Conservation (phyloP, 2,113 vertebrate genomes). For the Semicossyphus pulcher region DNA sequence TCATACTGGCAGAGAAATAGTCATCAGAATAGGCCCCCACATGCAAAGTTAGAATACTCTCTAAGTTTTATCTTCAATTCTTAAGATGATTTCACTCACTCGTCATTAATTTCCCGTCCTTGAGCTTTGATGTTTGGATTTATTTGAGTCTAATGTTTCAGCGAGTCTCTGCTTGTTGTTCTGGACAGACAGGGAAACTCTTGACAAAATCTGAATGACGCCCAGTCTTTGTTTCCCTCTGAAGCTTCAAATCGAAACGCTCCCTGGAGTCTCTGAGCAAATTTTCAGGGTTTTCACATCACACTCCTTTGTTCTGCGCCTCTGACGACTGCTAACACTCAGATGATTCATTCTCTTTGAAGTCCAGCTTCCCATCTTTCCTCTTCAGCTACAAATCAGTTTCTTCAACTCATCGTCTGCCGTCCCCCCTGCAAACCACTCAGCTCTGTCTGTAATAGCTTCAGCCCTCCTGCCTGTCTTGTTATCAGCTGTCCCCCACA, state of each 20-base stretch:
- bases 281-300: conserved; percentile 16
- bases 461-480: conserved; percentile 15
- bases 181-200: neutral
- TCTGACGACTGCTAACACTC: conserved; percentile 30
- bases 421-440: conserved; percentile 7
- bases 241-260: conserved; percentile 10
- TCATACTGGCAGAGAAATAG: conserved; percentile 27
- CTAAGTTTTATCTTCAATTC: conserved; percentile 3
- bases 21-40: conserved; percentile 57
- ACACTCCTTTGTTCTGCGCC: conserved; percentile 43
- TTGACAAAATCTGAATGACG: conserved; percentile 8
- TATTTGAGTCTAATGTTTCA: neutral
- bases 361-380: conserved; percentile 41
- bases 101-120: conserved; percentile 2
- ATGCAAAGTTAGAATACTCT: conserved; percentile 42
- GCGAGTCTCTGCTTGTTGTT: no score
- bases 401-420: conserved; percentile 16
- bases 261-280: neutral
- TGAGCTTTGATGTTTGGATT: conserved; percentile 13
- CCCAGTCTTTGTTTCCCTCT: conserved; percentile 13
- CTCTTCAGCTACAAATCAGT: conserved; percentile 49
- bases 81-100: neutral
- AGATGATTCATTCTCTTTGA: conserved; percentile 67
- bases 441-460: conserved; percentile 2
- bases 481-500: conserved; percentile 12